Conservation (phyloP, 2,888 invertebrate species). For the Dynastes tityus region DNA sequence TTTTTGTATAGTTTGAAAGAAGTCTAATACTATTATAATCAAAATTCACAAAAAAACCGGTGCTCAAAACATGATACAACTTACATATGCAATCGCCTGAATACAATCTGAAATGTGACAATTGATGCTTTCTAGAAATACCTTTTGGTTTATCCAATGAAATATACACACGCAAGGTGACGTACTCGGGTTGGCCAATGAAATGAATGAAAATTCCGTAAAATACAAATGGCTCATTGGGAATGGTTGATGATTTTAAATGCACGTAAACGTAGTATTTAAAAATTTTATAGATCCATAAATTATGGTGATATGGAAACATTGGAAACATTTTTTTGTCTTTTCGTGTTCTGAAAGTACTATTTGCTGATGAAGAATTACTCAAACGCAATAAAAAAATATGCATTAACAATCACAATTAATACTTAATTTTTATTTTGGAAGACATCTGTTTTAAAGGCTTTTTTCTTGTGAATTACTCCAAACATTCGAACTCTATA, state of each 20-base stretch:
- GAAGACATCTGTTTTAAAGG: too few species aligned
- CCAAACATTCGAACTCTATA: too few species aligned
- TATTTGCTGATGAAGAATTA: too few species aligned
- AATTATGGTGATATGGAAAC: too few species aligned
- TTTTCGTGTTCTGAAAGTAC: too few species aligned
- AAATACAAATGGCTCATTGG: constrained; percentile 65
- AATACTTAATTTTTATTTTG: too few species aligned
- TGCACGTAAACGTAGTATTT: background rate
- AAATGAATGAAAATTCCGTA: constrained; percentile 37
- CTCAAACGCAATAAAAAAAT: too few species aligned
- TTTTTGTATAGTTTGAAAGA: constrained; percentile 56
- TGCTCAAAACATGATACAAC: constrained; percentile 40
- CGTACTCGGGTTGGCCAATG: constrained; percentile 52
- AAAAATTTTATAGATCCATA: constrained; percentile 13
- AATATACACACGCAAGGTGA: constrained; percentile 63
- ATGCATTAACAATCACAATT: too few species aligned
- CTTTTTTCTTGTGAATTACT: too few species aligned
- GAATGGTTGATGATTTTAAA: constrained; percentile 60
- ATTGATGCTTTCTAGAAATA: constrained; percentile 44
- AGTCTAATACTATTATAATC: background rate
- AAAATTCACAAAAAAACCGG: constrained; percentile 40
- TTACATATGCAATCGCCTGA: constrained; percentile 7
- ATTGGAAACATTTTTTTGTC: too few species aligned
- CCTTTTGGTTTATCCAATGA: constrained; percentile 60
- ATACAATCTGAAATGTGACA: constrained; percentile 46